Evolutionary conservation across 1,140 invertebrate genomes (phyloP), one percentile per base, ranked within the genome.

Genomic region (Chymomyza costata): DNA sequence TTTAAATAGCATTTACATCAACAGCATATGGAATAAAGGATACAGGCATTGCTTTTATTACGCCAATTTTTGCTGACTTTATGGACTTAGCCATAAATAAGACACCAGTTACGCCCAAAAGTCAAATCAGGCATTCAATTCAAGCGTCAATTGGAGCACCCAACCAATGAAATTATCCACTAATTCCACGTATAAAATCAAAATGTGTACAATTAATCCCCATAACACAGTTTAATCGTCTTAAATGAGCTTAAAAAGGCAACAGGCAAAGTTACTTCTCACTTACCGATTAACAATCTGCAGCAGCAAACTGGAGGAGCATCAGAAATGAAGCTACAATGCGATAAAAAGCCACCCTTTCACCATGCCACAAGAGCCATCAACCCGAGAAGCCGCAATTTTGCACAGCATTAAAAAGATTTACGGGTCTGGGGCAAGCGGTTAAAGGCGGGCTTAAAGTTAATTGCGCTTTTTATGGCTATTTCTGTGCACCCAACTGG

Each of bases 191-290:
- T 30, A 31, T 37, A 25, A 8, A 25, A 25, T 25, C 52, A 41
- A 59, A 64, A 59, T 48, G 48, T 66, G 71, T 56, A 66, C 38
- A 53, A 78, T 76, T 76, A 76, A 76, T 78, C 71, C 59, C 57
- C 57, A 66, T 59, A 76, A 76, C 62, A 78, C 64, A 65, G 65
- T 68, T 64, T 78, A 76, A 78, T 71, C 71, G 53, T 65, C 71
- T 76, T 76, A 76, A 76, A 78, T 66, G 54, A 59, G 71, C 71
- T 76, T 76, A 78, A 60, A 63, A 65, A 41, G 50, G 55, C 53
- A 56, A 56, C 40, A 34, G 15, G 48, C 28, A 32, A 18, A n/a
- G n/a, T n/a, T n/a, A n/a, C n/a, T n/a, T n/a, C n/a, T n/a, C 17
- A 34, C 15, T 6, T 14, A 21, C 35, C 17, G 25, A 44, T 21